Base-by-base conservation (phyloP, 2,888 invertebrate species). In the Gnatocerus cornutus region DNA sequence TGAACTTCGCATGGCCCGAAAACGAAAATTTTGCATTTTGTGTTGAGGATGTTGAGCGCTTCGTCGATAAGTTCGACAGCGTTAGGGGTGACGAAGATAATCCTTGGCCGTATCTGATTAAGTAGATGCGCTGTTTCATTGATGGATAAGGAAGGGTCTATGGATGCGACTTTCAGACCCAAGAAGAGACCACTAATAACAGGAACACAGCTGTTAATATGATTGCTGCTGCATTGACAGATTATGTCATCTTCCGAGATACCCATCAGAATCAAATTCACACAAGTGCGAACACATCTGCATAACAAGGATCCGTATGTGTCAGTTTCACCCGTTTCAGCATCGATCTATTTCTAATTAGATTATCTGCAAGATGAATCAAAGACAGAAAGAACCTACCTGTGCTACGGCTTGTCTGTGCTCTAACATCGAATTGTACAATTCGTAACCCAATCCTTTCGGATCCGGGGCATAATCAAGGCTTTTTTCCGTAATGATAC, bases 161-260 rank as follows among this genome's bases (percentile, higher is more conserved):
- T 68, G 7, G 79, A 75, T 6, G 79, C 75, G 3, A 81, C 74
- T 37, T 73, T 76, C 3, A 80, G 77, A 1, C 87, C 87, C 10
- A 87, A 79, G 71, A 84, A 87, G 2, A 86, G 71, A 0, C 85
- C 84, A 0, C 87, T 87, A 43, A 87, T 85, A 53, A 86, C 83
- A 0, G 88, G 87, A n/a, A 87, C 82, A 2, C 79, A 77, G 4
- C 85, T 76, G 63, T 88, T 83, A 0, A 85, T 41, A 29, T 87
- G 86, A 69, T 85, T 87, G 0, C 84, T 84, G 3, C 85, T 86
- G 81, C 87, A 86, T 0, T 87, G 61, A 0, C 84, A 77, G 43
- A 88, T 82, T 5, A 87, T 84, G 70, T 88, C 88, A 3, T 85
- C 85, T 16, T 66, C 68, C 50, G 79, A 68, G 1, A 88, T 65